Evolutionary conservation across 2,888 invertebrate genomes (phyloP).

Genomic region (Andrena bicolor): DNA sequence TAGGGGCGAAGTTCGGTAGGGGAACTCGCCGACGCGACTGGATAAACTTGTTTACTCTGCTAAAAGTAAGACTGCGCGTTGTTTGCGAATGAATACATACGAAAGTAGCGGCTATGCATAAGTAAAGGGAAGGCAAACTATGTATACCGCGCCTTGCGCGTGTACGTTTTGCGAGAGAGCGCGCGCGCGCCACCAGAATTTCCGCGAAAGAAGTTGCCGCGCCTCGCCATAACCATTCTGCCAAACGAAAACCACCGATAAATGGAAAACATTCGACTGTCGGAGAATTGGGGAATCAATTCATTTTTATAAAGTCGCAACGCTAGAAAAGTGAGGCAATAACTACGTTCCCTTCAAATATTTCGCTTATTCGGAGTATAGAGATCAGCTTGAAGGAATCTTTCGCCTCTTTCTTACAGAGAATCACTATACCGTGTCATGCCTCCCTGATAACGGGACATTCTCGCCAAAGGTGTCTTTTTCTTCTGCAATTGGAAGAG

Average conservation of each 20-base stretch:
- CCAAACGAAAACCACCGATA: slow-evolving; percentile 4
- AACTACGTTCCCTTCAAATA: slow-evolving; percentile 2
- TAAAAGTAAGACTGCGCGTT: slow-evolving; percentile 61
- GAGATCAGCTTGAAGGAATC: background rate
- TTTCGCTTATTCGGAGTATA: background rate
- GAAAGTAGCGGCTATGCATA: slow-evolving; percentile 51
- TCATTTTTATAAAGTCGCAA: background rate
- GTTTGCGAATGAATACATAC: slow-evolving; percentile 63
- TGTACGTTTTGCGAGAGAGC: slow-evolving; percentile 11
- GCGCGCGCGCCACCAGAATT: slow-evolving; percentile 18
- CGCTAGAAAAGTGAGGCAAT: background rate
- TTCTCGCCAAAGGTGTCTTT: background rate
- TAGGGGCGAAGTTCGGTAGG: slow-evolving; percentile 41
- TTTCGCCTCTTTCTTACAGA: background rate
- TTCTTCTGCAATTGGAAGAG: background rate
- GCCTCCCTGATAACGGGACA: too few relatives aligned
- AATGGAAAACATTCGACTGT: background rate
- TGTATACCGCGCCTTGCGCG: slow-evolving; percentile 11
- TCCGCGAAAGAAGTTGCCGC: slow-evolving; percentile 28
- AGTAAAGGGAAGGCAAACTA: slow-evolving; percentile 45
- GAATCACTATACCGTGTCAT: background rate
- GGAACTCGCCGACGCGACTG: slow-evolving; percentile 51
- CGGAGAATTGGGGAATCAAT: background rate
- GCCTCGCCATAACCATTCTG: background rate
- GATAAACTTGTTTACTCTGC: slow-evolving; percentile 62